Evolutionary conservation across 2,113 vertebrate species (phyloP).

Genomic region (Ibidorhyncha struthersii): DNA sequence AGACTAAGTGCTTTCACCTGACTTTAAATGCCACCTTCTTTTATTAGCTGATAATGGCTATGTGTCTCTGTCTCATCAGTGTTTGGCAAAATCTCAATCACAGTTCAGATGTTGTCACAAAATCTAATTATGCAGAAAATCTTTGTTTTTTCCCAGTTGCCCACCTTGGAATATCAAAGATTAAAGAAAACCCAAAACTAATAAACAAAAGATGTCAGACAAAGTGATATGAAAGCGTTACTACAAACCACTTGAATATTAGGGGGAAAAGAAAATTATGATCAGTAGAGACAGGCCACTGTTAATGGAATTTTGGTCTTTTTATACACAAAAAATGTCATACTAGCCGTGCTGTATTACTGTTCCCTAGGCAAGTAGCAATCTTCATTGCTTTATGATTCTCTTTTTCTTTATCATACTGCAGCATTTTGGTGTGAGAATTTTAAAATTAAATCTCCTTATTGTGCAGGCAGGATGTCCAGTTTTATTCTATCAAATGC

Average conservation of each 20-base stretch:
- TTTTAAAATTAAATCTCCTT: slow-evolving; percentile 81
- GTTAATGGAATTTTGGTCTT: slow-evolving; percentile 56
- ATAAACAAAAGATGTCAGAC: background rate
- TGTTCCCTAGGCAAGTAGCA: slow-evolving; percentile 69
- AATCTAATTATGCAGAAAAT: slow-evolving; percentile 22
- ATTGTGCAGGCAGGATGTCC: slow-evolving; percentile 80
- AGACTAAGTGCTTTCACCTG: background rate
- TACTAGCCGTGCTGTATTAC: slow-evolving; percentile 10
- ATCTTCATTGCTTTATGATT: slow-evolving; percentile 64
- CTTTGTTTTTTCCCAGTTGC: background rate
- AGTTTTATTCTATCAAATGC: slow-evolving; percentile 81
- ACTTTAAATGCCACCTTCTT: background rate
- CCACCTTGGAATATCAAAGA: background rate
- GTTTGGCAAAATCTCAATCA: slow-evolving; percentile 22
- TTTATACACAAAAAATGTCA: slow-evolving; percentile 45
- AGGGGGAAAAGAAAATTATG: slow-evolving; percentile 12
- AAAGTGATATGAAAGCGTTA: background rate
- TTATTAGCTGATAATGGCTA: background rate
- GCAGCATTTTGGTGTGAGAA: slow-evolving; percentile 73
- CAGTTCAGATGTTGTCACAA: background rate
- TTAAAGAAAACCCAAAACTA: background rate
- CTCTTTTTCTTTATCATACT: slow-evolving; percentile 67
- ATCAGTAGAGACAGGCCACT: slow-evolving; percentile 39
- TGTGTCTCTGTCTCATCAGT: background rate
- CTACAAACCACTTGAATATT: slow-evolving; percentile 51